Conservation (phyloP, 1,140 invertebrate genomes). For the Delia radicum region DNA sequence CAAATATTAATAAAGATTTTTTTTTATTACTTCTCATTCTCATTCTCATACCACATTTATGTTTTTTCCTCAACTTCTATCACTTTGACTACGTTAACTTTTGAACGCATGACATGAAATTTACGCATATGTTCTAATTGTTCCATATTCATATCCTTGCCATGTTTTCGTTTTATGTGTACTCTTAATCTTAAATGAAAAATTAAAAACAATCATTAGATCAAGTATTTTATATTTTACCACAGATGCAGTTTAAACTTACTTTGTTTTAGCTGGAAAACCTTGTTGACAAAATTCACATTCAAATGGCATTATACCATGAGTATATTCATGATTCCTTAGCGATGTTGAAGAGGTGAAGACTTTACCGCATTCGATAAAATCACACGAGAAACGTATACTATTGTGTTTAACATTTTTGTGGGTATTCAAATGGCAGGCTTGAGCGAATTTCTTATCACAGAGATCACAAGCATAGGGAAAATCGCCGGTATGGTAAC, state of each 20-base stretch:
- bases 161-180: conserved; percentile 37
- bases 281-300: conserved; percentile 37
- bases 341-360: conserved; percentile 40
- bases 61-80: too few species aligned
- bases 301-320: conserved; percentile 42
- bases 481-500: conserved; percentile 63
- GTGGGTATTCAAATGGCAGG: conserved; percentile 39
- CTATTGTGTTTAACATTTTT: conserved; percentile 36
- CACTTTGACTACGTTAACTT: conserved; percentile 36
- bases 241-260: conserved; percentile 26
- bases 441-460: conserved; percentile 74
- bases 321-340: conserved; percentile 38
- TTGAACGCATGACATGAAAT: conserved; percentile 37
- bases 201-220: neutral
- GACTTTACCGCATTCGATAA: conserved; percentile 33
- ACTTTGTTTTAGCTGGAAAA: conserved; percentile 41
- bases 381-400: conserved; percentile 36
- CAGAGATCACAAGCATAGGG: conserved; percentile 76
- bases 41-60: too few species aligned
- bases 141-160: conserved; percentile 27
- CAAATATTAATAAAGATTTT: too few species aligned
- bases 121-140: conserved; percentile 41
- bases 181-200: conserved; percentile 33
- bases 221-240: too few species aligned
- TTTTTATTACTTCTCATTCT: too few species aligned